These are phyloP conservation scores for Adoxophyes honmai DNA, from an alignment of 1,140 invertebrate species.

Conservation along the genomic window DNA sequence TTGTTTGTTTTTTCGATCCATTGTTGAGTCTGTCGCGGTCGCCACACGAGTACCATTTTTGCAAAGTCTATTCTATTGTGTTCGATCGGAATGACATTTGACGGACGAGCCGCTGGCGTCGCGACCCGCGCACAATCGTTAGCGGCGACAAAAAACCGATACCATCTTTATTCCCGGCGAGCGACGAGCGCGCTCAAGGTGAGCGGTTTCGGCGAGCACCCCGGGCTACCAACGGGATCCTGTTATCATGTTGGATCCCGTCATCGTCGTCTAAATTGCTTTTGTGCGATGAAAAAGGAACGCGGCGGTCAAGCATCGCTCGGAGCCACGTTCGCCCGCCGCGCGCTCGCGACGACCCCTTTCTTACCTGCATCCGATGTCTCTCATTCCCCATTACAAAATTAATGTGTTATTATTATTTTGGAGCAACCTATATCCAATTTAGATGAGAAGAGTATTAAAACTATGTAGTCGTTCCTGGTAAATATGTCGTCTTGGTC, in stretches of 20 bases:
- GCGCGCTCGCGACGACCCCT: conserved; percentile 39
- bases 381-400: conserved; percentile 17
- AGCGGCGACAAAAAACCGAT: conserved; percentile 19
- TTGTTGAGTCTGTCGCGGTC: conserved; percentile 56
- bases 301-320: conserved; percentile 58
- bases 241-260: conserved; percentile 67
- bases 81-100: conserved; percentile 62
- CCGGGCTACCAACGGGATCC: conserved; percentile 69
- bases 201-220: conserved; percentile 33
- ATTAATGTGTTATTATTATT: conserved; percentile 10
- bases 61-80: conserved; percentile 70
- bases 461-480: not conserved
- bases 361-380: conserved; percentile 50
- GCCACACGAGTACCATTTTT: conserved; percentile 70
- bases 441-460: not conserved
- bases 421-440: not conserved
- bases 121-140: conserved; percentile 22
- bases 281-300: conserved; percentile 58
- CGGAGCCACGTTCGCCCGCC: conserved; percentile 59
- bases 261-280: conserved; percentile 60
- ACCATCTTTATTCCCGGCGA: conserved; percentile 9
- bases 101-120: conserved; percentile 49
- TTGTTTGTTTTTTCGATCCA: conserved; percentile 73
- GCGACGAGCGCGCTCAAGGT: conserved; percentile 17
- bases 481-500: not conserved